A percentile compares a stretch with the other conserved stretches of the same genome.
These are phyloP conservation scores for Chelonia mydas DNA, from an alignment of 2,797 vertebrate genomes.

Conservation along the genomic window DNA sequence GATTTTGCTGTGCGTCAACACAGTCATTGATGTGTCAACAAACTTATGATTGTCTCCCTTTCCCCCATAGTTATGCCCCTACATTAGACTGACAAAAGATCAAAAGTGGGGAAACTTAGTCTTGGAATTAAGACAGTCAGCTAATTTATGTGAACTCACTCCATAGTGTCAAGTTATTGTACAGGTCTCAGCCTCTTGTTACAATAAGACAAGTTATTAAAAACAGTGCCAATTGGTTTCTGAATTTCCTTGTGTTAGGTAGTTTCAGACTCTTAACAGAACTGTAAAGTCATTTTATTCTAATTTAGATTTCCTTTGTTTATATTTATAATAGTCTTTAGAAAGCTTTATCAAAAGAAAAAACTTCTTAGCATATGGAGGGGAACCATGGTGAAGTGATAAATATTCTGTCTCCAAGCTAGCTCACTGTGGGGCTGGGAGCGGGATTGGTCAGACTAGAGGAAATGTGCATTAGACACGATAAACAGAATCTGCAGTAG, in stretches of 20 bases:
- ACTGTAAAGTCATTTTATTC: neutral
- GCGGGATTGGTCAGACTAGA: conserved; percentile 37
- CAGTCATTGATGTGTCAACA: fast-evolving
- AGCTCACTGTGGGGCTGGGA: conserved; percentile 11
- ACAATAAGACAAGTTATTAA: neutral
- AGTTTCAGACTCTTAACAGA: neutral
- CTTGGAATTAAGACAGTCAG: neutral
- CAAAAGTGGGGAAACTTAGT: neutral
- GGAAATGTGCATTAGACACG: neutral
- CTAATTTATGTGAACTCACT: neutral
- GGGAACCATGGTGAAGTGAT: conserved; percentile 12
- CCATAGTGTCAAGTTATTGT: neutral
- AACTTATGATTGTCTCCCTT: neutral
- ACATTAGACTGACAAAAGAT: neutral
- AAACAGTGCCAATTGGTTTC: neutral
- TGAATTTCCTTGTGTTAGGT: conserved; percentile 1
- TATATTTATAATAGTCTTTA: conserved; percentile 11
- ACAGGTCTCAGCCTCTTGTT: neutral
- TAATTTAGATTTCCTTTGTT: neutral
- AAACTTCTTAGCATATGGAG: conserved; percentile 30
- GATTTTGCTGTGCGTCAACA: neutral
- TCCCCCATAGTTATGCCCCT: neutral
- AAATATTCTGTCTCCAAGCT: conserved; percentile 30
- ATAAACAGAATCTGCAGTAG: neutral
- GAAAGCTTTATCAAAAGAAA: conserved; percentile 40